phyloP scores from a whole-genome alignment of 2,797 vertebrate genomes.

The Crenichthys baileyi region DNA sequence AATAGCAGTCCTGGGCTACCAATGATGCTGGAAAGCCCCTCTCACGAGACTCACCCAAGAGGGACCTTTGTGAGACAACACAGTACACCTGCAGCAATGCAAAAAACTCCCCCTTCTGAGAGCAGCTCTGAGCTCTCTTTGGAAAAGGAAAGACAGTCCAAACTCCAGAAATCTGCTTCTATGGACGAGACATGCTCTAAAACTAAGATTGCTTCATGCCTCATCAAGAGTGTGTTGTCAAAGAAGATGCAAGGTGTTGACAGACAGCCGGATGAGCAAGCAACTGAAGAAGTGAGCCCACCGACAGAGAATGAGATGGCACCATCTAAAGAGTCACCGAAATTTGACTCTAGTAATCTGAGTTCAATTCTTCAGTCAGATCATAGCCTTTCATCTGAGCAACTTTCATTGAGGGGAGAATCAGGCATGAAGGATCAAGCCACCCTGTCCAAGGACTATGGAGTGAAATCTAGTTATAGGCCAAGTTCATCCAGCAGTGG shows the following conservation, averaged over 20 bases:
- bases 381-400: constrained; percentile 67
- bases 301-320: constrained; percentile 26
- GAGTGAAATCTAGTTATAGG: constrained; percentile 66
- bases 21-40: constrained; percentile 56
- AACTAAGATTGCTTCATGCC: constrained; percentile 86
- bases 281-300: constrained; percentile 43
- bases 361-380: constrained; percentile 72
- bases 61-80: constrained; percentile 77
- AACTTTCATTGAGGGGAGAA: constrained; percentile 56
- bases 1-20: constrained; percentile 69
- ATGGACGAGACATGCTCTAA: constrained; percentile 83
- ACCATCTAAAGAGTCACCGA: constrained; percentile 50
- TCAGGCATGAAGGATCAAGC: constrained; percentile 41
- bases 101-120: constrained; percentile 56
- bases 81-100: constrained; percentile 76
- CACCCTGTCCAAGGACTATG: constrained; percentile 49
- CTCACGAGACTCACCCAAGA: constrained; percentile 62
- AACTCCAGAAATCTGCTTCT: constrained; percentile 87
- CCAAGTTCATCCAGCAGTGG: constrained; percentile 71
- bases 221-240: constrained; percentile 90
- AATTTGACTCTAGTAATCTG: constrained; percentile 48
- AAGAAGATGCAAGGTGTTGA: constrained; percentile 89
- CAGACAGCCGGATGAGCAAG: constrained; percentile 57
- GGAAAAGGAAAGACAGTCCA: constrained; percentile 64
- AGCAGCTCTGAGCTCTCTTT: constrained; percentile 49